A percentile compares a stretch with the other conserved stretches of the same genome.
Conservation (phyloP, 2,113 vertebrate genomes). For the Ploceus nigricollis region DNA sequence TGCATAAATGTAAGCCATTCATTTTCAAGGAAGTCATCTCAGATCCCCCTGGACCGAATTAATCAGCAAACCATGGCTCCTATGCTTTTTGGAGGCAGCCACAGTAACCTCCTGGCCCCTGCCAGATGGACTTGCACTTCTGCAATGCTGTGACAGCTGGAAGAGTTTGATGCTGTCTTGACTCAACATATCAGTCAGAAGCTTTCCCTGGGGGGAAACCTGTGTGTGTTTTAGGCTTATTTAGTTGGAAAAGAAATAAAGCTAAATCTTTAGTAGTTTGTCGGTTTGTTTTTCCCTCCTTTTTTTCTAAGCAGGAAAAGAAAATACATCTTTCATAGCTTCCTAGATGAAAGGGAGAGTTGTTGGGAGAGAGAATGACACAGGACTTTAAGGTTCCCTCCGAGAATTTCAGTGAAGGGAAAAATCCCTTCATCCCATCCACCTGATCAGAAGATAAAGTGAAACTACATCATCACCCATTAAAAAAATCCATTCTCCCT, state of each 20-base stretch:
- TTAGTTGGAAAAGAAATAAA: not conserved
- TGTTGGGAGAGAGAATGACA: not conserved
- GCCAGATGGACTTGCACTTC: not conserved
- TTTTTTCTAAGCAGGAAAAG: not conserved
- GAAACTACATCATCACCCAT: not conserved
- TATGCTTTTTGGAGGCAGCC: not conserved
- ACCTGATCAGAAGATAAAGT: not conserved
- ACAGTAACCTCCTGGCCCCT: not conserved
- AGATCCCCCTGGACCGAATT: not conserved
- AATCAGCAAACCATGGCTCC: not conserved
- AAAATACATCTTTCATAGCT: not conserved
- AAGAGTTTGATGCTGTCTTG: conserved; percentile 26
- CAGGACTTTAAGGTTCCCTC: not conserved
- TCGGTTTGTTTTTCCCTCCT: fast-evolving
- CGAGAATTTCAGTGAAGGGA: not conserved
- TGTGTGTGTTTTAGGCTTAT: not conserved
- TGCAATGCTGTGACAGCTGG: not conserved
- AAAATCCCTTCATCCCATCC: not conserved
- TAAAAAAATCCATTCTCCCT: not conserved
- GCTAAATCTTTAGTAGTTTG: not conserved
- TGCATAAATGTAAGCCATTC: not conserved
- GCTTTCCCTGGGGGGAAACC: not conserved
- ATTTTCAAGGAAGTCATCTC: not conserved
- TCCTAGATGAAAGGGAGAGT: not conserved
- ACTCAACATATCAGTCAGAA: conserved; percentile 26